A percentile compares a stretch with the other conserved stretches of the same genome.
Evolutionary conservation across 1,140 invertebrate genomes (phyloP).

Genomic region (Aphelinus certus): DNA sequence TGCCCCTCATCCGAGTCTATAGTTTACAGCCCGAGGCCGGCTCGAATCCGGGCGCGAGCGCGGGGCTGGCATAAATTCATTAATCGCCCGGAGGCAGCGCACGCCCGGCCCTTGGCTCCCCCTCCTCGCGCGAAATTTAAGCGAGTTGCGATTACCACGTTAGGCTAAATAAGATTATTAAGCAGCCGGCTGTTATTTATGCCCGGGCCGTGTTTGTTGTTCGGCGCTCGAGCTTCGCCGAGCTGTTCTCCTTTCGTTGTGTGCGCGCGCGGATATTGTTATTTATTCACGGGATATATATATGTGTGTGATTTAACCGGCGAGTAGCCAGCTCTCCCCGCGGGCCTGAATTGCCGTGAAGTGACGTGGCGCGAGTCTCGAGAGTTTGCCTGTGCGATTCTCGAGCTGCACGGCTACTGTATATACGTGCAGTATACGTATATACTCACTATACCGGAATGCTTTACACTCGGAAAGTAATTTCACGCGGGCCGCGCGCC

Average conservation of each 20-base stretch:
- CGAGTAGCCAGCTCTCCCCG: no score
- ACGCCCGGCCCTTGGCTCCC: slow-evolving; percentile 38
- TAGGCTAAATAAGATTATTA: slow-evolving; percentile 60
- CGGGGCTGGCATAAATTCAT: slow-evolving; percentile 58
- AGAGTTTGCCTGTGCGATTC: not conserved
- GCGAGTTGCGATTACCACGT: slow-evolving; percentile 59
- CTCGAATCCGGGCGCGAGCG: slow-evolving; percentile 51
- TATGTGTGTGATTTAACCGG: no score
- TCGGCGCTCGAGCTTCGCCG: not conserved
- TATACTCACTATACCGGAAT: no score
- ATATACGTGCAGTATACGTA: no score
- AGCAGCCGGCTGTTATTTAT: slow-evolving; percentile 58
- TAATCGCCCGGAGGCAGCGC: slow-evolving; percentile 52
- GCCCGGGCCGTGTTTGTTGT: slow-evolving; percentile 39
- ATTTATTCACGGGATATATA: slow-evolving; percentile 20
- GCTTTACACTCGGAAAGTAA: no score
- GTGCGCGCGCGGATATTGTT: slow-evolving; percentile 15
- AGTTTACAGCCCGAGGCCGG: slow-evolving; percentile 57
- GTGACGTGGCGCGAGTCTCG: slow-evolving; percentile 6
- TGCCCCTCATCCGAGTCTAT: slow-evolving; percentile 9
- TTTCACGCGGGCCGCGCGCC: not conserved
- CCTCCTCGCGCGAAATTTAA: slow-evolving; percentile 53
- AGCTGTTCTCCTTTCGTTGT: not conserved
- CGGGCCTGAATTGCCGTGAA: not conserved
- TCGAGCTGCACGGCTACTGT: not conserved